phyloP scores from a whole-genome alignment of 2,797 vertebrate species.

The Psittacula echo region DNA sequence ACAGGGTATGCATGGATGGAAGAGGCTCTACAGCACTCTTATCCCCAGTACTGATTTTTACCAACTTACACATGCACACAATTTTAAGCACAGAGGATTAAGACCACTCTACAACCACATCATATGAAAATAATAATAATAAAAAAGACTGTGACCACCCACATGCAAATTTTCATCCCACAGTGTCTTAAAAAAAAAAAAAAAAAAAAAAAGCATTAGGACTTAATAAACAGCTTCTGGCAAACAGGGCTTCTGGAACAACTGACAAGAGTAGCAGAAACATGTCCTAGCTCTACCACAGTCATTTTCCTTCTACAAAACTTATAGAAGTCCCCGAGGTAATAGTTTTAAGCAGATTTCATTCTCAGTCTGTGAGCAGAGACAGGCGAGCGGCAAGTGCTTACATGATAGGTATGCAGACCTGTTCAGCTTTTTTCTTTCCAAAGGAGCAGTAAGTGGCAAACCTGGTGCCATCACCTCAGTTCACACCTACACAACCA shows the following conservation, averaged over 20 bases:
- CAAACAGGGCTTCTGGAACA: conserved; percentile 39
- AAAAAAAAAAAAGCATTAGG: not conserved
- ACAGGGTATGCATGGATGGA: not conserved
- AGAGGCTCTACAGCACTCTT: not conserved
- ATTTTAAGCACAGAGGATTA: not conserved
- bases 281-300: conserved; percentile 58
- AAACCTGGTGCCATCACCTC: conserved; percentile 47
- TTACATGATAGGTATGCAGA: conserved; percentile 74
- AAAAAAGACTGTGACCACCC: conserved; percentile 1
- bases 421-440: conserved; percentile 41
- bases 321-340: conserved; percentile 67
- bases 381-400: conserved; percentile 67
- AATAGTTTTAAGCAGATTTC: conserved; percentile 72
- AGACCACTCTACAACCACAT: not conserved
- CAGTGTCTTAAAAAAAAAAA: not conserved
- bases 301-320: conserved; percentile 44
- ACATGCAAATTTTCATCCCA: conserved; percentile 1
- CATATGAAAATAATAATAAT: not conserved
- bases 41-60: not conserved
- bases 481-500: conserved; percentile 30
- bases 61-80: not conserved
- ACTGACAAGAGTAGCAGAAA: conserved; percentile 67
- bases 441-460: conserved; percentile 37
- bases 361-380: conserved; percentile 62
- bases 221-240: conserved; percentile 47